Percentiles rank a stretch among this genome's conserved stretches.
Evolutionary conservation across 2,797 vertebrate species (phyloP).

Genomic region (Cossypha caffra): DNA sequence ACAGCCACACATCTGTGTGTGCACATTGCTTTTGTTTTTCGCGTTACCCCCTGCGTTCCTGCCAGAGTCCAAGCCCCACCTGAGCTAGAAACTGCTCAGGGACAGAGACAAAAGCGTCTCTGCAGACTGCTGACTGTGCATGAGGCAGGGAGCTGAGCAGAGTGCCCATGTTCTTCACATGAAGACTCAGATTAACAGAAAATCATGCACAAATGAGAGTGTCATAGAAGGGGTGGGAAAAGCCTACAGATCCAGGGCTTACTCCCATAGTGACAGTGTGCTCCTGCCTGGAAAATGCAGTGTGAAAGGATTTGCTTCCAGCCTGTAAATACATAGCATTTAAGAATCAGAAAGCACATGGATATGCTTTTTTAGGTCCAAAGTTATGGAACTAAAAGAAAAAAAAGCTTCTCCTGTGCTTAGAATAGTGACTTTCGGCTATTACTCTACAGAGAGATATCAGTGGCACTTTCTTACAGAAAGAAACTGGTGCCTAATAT

Average conservation of each 20-base stretch:
- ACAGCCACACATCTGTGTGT: fast-evolving
- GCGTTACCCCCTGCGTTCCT: fast-evolving
- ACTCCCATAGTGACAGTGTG: background rate
- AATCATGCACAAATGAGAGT: background rate
- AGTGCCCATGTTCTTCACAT: background rate
- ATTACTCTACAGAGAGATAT: background rate
- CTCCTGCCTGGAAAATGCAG: background rate
- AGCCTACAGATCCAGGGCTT: background rate
- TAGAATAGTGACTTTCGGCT: background rate
- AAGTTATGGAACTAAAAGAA: background rate
- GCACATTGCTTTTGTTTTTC: background rate
- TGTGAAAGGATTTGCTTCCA: background rate
- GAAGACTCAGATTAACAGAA: background rate
- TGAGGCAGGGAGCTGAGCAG: background rate
- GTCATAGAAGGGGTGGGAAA: background rate
- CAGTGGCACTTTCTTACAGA: background rate
- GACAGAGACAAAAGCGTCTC: background rate
- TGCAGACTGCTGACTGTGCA: background rate
- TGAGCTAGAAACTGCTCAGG: background rate
- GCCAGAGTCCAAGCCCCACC: background rate
- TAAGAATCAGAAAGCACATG: background rate
- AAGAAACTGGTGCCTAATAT: background rate
- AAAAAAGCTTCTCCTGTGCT: background rate
- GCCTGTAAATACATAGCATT: background rate
- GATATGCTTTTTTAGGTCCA: background rate